Percentiles rank a stretch among this genome's conserved stretches.
Conservation (phyloP, 2,113 vertebrate genomes). For the Myotis lucifugus region DNA sequence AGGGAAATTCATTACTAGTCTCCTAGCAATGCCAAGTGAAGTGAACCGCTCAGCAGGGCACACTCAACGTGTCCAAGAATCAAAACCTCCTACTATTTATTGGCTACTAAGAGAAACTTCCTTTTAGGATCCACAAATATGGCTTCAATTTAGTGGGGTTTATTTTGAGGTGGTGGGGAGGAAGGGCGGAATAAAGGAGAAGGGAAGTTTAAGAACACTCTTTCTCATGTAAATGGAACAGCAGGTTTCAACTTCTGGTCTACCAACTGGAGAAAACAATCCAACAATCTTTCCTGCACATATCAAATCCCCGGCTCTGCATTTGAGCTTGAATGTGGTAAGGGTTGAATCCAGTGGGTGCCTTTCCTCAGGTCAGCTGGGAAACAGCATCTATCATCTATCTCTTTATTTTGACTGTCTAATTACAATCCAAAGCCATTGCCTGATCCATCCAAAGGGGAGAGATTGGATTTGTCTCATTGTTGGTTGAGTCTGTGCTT, state of each 20-base stretch:
- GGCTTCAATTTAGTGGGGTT: constrained; percentile 76
- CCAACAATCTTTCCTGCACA: constrained; percentile 31
- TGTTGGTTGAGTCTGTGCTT: not conserved
- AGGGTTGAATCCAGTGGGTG: constrained; percentile 4
- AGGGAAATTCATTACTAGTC: constrained; percentile 78
- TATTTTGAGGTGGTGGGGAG: constrained; percentile 53
- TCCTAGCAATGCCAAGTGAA: constrained; percentile 59
- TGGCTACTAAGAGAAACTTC: constrained; percentile 63
- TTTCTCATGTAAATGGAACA: constrained; percentile 72
- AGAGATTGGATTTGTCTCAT: not conserved
- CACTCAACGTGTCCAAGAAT: not conserved
- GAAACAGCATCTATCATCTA: not conserved
- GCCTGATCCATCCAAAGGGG: not conserved
- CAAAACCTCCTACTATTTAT: constrained; percentile 55
- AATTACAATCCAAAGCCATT: not conserved
- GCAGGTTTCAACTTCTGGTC: constrained; percentile 23
- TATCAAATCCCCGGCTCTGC: constrained; percentile 33
- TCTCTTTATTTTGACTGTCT: not conserved
- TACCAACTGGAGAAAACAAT: constrained; percentile 45
- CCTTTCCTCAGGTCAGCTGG: not conserved
- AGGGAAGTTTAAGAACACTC: constrained; percentile 33
- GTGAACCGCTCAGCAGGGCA: constrained; percentile 51
- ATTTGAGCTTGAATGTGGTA: constrained; percentile 24
- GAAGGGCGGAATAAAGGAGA: not conserved
- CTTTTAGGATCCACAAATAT: constrained; percentile 62